Percentiles rank a stretch among this genome's conserved stretches.
These are phyloP conservation scores for Engraulis encrasicolus DNA, from an alignment of 2,113 vertebrate species.

Conservation along the genomic window DNA sequence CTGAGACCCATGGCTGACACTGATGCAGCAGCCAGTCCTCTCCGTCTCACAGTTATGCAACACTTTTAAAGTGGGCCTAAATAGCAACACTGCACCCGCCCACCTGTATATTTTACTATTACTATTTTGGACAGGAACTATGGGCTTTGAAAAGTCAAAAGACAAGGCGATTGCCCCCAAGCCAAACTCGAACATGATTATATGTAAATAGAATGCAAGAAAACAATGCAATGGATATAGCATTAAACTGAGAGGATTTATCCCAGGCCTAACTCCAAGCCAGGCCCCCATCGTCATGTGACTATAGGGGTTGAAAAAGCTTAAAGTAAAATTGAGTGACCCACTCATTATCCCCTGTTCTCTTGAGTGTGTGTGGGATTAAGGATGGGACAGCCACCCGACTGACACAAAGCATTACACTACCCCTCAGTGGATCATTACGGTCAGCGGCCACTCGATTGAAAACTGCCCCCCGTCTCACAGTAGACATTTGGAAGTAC, in stretches of 20 bases:
- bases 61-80: constrained; percentile 42
- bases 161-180: too few relatives aligned
- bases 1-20: too few relatives aligned
- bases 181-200: neutral
- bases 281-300: neutral
- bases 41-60: constrained; percentile 36
- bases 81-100: constrained; percentile 35
- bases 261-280: neutral
- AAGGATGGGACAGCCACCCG: neutral
- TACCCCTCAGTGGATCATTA: too few relatives aligned
- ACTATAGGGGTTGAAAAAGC: neutral
- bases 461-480: neutral
- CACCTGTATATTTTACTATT: neutral
- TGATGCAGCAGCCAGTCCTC: constrained; percentile 37
- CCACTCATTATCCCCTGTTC: neutral
- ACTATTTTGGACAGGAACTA: too few relatives aligned
- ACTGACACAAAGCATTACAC: neutral
- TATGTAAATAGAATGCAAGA: neutral
- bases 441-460: too few relatives aligned
- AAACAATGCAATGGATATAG: neutral
- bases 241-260: neutral
- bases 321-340: neutral
- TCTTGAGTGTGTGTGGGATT: neutral
- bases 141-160: too few relatives aligned
- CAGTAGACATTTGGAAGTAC: neutral